These are phyloP conservation scores for Petrophora chlorosata DNA, from an alignment of 2,888 invertebrate species.

Conservation along the genomic window DNA sequence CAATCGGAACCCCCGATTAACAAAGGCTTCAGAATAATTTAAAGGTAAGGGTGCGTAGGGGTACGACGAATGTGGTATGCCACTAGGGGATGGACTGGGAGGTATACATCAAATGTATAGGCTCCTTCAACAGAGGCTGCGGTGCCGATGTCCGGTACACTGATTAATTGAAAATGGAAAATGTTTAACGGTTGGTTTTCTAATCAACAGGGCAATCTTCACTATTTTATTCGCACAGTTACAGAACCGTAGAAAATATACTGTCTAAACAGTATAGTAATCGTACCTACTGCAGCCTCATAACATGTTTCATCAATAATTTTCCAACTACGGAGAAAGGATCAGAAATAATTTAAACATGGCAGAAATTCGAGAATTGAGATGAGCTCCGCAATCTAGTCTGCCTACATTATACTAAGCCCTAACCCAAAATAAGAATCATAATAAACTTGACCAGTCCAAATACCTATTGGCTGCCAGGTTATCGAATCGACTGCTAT, in stretches of 20 bases:
- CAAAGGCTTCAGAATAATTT: slow-evolving; percentile 19
- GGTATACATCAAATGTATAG: too few species aligned
- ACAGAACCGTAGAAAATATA: too few species aligned
- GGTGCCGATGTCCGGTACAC: slow-evolving; percentile 14
- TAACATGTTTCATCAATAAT: too few species aligned
- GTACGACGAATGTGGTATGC: slow-evolving; percentile 30
- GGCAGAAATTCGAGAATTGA: too few species aligned
- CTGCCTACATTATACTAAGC: too few species aligned
- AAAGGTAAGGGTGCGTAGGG: slow-evolving; percentile 29
- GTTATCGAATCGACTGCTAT: slow-evolving; percentile 39
- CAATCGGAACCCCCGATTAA: slow-evolving; percentile 14
- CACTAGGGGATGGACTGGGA: slow-evolving; percentile 12
- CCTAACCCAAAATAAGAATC: slow-evolving; percentile 1
- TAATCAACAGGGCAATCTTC: background rate
- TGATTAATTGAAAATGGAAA: slow-evolving; percentile 40
- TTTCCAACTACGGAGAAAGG: too few species aligned
- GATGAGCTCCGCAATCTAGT: too few species aligned
- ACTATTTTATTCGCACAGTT: background rate
- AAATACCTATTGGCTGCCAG: background rate
- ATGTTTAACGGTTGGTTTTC: slow-evolving; percentile 1
- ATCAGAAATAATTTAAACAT: too few species aligned
- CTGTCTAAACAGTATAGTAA: too few species aligned
- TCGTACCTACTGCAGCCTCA: too few species aligned
- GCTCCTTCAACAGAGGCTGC: slow-evolving; percentile 5
- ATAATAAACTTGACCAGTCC: slow-evolving; percentile 1